Evolutionary conservation across 1,140 invertebrate genomes (phyloP).

Genomic region (Ganaspis sp.): DNA sequence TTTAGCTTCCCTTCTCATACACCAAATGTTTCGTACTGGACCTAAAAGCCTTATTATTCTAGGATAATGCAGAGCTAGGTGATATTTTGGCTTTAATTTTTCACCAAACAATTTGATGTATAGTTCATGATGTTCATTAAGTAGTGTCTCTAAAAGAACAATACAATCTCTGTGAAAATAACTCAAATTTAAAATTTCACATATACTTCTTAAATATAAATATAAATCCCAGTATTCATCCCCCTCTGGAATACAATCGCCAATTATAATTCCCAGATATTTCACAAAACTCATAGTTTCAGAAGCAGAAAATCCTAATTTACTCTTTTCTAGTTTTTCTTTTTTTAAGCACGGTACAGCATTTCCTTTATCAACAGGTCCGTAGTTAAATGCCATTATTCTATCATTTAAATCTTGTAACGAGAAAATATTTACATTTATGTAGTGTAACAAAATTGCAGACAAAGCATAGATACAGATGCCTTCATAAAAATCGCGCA

Average conservation of each 20-base stretch:
- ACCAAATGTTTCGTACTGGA: constrained; percentile 56
- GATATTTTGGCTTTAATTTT: constrained; percentile 53
- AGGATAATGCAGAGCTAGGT: constrained; percentile 58
- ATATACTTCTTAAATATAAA: constrained; percentile 33
- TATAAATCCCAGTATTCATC: constrained; percentile 44
- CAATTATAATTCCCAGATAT: constrained; percentile 48
- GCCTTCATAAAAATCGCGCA: constrained; percentile 43
- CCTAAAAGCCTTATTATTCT: constrained; percentile 48
- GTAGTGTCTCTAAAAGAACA: constrained; percentile 40
- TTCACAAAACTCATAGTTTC: constrained; percentile 44
- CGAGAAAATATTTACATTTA: constrained; percentile 34
- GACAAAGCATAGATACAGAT: constrained; percentile 32
- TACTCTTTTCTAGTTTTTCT: constrained; percentile 41
- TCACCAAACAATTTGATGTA: constrained; percentile 44
- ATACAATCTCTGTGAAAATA: constrained; percentile 37
- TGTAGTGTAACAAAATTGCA: constrained; percentile 37
- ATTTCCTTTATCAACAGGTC: constrained; percentile 36
- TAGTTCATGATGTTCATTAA: constrained; percentile 49
- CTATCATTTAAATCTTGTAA: constrained; percentile 37
- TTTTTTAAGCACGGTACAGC: constrained; percentile 34
- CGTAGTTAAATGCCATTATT: constrained; percentile 34
- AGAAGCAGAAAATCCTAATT: constrained; percentile 46
- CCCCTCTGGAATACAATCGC: constrained; percentile 44
- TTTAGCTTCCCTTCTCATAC: constrained; percentile 54
- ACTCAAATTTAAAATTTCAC: constrained; percentile 34